Conservation (phyloP, 2,797 vertebrate species). For the Peromyscus aztecus region DNA sequence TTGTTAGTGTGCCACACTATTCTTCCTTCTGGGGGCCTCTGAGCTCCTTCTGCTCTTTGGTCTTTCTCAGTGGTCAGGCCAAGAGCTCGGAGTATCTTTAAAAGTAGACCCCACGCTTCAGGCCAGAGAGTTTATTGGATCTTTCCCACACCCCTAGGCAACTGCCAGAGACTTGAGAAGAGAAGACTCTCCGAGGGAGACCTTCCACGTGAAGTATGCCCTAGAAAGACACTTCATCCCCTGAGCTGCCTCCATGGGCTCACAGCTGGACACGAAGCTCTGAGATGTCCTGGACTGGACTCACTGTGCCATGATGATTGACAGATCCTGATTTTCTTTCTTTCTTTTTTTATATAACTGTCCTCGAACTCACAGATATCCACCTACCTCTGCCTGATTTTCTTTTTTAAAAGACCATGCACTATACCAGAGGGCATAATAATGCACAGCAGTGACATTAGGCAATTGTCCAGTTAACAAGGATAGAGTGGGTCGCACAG, state of each 20-base stretch:
- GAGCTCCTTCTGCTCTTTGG: background rate
- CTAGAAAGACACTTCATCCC: background rate
- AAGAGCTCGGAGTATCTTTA: background rate
- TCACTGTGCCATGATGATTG: constrained; percentile 52
- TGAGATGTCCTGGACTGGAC: constrained; percentile 29
- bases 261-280: background rate
- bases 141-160: background rate
- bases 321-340: constrained; percentile 72
- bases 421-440: constrained; percentile 50
- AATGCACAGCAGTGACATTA: constrained; percentile 6
- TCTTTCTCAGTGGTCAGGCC: background rate
- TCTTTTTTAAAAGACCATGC: constrained; percentile 54
- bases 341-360: too few species aligned
- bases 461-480: constrained; percentile 70
- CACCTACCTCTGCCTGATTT: too few species aligned
- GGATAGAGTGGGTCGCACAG: background rate
- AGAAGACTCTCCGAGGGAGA: background rate
- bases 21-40: background rate
- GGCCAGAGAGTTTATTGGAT: background rate
- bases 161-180: background rate
- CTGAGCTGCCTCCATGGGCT: background rate
- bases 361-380: too few species aligned
- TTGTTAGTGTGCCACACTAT: accelerated
- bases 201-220: accelerated
- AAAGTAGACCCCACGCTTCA: background rate